Evolutionary conservation across 2,113 vertebrate genomes (phyloP).

Genomic region (Panurus biarmicus): DNA sequence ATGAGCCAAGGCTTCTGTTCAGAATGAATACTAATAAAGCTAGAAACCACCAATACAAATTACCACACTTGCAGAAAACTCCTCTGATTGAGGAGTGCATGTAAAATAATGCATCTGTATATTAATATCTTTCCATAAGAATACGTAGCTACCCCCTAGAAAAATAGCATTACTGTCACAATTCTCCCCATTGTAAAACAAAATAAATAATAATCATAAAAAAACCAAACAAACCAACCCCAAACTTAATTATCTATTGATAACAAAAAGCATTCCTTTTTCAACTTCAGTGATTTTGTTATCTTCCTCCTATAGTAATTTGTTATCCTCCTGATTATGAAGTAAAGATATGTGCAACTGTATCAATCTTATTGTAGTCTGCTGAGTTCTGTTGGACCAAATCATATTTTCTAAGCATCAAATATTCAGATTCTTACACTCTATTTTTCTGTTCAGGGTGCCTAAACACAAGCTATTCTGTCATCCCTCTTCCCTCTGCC

Average conservation of each 20-base stretch:
- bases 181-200: background rate
- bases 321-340: background rate
- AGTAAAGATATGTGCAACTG: background rate
- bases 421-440: background rate
- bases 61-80: background rate
- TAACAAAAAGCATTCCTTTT: background rate
- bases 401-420: background rate
- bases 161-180: background rate
- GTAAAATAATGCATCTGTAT: background rate
- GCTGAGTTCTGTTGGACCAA: background rate
- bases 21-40: background rate
- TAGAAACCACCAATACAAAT: background rate
- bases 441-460: background rate
- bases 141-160: background rate
- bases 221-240: fast-evolving
- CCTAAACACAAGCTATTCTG: background rate
- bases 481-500: background rate
- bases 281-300: background rate
- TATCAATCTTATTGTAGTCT: background rate
- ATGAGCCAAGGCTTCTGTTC: background rate
- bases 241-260: background rate
- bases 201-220: background rate
- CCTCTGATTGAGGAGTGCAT: background rate
- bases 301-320: background rate
- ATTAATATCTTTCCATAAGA: background rate